Percentiles rank a stretch among this genome's conserved stretches.
These are phyloP conservation scores for Sebastes dallii DNA, from an alignment of 2,797 vertebrate species.

Conservation along the genomic window DNA sequence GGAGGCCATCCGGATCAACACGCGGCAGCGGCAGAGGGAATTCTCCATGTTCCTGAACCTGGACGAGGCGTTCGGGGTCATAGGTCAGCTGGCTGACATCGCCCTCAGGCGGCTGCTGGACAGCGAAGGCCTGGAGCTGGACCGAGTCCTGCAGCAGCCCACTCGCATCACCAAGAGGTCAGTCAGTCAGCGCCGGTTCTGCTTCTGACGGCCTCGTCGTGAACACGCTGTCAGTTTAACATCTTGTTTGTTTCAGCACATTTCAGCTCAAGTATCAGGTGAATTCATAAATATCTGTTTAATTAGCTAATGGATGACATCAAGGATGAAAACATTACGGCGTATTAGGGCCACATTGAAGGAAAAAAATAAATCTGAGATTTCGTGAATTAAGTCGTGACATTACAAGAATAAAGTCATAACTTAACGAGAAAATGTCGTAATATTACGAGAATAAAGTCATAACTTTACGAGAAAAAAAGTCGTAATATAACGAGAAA, in stretches of 20 bases:
- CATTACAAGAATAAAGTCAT: no score
- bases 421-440: no score
- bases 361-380: no score
- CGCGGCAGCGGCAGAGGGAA: slow-evolving; percentile 87
- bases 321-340: no score
- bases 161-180: slow-evolving; percentile 93
- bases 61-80: slow-evolving; percentile 87
- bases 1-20: slow-evolving; percentile 89
- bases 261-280: background rate
- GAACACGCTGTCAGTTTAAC: no score
- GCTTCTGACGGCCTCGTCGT: no score
- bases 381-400: no score
- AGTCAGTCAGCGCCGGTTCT: background rate
- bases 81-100: slow-evolving; percentile 94
- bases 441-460: no score
- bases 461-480: no score
- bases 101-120: slow-evolving; percentile 92
- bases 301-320: background rate
- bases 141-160: slow-evolving; percentile 89
- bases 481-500: no score
- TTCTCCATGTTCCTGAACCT: slow-evolving; percentile 97
- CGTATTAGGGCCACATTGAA: no score
- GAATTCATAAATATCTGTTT: background rate
- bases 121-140: slow-evolving; percentile 91
- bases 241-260: no score